These are phyloP conservation scores for Saccostrea cuccullata DNA, from an alignment of 1,140 invertebrate species.

Conservation along the genomic window DNA sequence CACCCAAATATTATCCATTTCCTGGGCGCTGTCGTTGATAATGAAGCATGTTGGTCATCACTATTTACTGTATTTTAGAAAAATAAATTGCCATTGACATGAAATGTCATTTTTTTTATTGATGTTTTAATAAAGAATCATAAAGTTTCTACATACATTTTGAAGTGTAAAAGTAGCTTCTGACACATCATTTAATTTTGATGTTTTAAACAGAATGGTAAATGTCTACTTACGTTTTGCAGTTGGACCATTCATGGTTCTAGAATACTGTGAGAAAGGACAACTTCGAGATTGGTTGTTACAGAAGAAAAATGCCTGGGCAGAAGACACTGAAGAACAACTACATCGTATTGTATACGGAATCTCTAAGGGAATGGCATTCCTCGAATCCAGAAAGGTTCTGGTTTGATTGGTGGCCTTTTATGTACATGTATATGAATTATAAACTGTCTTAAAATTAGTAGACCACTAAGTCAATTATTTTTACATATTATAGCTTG, in stretches of 20 bases:
- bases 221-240: no score
- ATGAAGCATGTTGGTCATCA: constrained; percentile 55
- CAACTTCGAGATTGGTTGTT: constrained; percentile 56
- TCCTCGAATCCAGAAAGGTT: constrained; percentile 91
- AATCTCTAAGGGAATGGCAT: constrained; percentile 96
- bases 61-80: no score
- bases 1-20: constrained; percentile 67
- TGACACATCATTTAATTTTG: no score
- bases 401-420: neutral
- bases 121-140: neutral
- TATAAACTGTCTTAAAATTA: no score
- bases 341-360: constrained; percentile 96
- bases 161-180: no score
- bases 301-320: constrained; percentile 18
- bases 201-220: no score
- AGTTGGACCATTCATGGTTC: constrained; percentile 59
- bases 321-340: constrained; percentile 87
- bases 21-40: constrained; percentile 64
- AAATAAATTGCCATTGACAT: no score
- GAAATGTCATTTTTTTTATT: neutral
- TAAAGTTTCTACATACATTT: no score
- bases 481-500: neutral
- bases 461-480: neutral
- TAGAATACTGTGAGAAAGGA: constrained; percentile 61
- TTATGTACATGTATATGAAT: neutral